Evolutionary conservation across 2,113 vertebrate genomes (phyloP).

Genomic region (Hemicordylus capensis): DNA sequence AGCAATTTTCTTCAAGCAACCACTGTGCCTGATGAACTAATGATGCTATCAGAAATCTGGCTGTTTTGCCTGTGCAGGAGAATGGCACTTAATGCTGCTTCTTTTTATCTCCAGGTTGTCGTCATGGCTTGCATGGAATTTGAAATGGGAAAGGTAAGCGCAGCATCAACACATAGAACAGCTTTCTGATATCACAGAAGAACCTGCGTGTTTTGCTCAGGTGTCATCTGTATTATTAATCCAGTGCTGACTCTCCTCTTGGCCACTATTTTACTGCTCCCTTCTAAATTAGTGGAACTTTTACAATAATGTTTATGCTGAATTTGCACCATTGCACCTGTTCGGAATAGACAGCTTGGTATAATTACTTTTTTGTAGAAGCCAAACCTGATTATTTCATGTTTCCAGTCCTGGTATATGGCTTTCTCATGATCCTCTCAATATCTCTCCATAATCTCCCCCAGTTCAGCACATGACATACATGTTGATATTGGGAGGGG

Average conservation of each 20-base stretch:
- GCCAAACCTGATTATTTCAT: background rate
- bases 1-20: background rate
- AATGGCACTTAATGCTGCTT: background rate
- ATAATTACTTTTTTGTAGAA: background rate
- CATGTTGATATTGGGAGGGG: background rate
- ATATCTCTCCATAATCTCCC: background rate
- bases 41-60: background rate
- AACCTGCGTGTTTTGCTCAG: background rate
- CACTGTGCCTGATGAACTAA: rapidly evolving
- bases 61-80: constrained; percentile 9
- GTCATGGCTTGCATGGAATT: constrained; percentile 97
- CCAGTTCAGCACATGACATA: background rate
- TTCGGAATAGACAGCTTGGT: background rate
- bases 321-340: background rate
- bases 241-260: background rate
- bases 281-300: background rate
- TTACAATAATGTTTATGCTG: background rate
- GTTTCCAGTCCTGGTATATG: background rate
- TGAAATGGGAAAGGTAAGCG: constrained; percentile 95
- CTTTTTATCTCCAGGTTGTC: constrained; percentile 78
- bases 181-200: background rate
- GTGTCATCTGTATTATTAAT: background rate
- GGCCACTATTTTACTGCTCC: no score
- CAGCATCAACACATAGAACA: rapidly evolving
- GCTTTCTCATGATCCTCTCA: background rate